These are phyloP conservation scores for Prolemur simus DNA, from an alignment of 2,113 vertebrate species.

Conservation along the genomic window DNA sequence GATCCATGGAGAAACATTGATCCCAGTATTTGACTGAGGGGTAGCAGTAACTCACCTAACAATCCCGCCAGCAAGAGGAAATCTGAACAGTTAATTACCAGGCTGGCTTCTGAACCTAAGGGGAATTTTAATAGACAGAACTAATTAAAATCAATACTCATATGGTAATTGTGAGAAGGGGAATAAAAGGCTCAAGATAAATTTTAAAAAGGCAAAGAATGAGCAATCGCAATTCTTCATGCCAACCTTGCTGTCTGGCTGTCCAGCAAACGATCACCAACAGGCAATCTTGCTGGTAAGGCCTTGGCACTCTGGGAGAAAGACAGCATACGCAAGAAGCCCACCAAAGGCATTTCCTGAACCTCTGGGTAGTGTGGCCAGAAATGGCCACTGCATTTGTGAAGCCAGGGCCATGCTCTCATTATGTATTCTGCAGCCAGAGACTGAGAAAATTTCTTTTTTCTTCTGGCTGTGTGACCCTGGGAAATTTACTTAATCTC, in stretches of 20 bases:
- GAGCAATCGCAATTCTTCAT: background rate
- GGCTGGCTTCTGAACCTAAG: slow-evolving; percentile 38
- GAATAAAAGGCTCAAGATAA: background rate
- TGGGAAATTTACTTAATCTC: background rate
- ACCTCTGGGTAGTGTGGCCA: background rate
- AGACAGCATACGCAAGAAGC: background rate
- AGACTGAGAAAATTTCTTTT: background rate
- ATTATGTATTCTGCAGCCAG: accelerated
- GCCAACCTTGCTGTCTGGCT: background rate
- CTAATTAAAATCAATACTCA: slow-evolving; percentile 61
- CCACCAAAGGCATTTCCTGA: background rate
- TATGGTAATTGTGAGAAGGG: background rate
- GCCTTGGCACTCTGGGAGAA: background rate
- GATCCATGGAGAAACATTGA: background rate
- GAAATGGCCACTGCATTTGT: background rate
- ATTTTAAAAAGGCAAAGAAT: slow-evolving; percentile 21
- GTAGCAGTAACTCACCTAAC: background rate
- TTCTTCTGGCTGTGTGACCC: background rate
- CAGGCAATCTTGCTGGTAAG: background rate
- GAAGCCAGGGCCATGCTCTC: background rate
- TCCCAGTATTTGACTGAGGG: background rate
- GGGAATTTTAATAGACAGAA: slow-evolving; percentile 70
- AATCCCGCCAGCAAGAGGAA: background rate
- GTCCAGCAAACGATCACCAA: background rate
- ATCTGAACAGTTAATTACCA: slow-evolving; percentile 62